Percentiles rank a stretch among this genome's conserved stretches.
These are phyloP conservation scores for Eupelmus urozonus DNA, from an alignment of 2,888 invertebrate genomes.

Conservation along the genomic window DNA sequence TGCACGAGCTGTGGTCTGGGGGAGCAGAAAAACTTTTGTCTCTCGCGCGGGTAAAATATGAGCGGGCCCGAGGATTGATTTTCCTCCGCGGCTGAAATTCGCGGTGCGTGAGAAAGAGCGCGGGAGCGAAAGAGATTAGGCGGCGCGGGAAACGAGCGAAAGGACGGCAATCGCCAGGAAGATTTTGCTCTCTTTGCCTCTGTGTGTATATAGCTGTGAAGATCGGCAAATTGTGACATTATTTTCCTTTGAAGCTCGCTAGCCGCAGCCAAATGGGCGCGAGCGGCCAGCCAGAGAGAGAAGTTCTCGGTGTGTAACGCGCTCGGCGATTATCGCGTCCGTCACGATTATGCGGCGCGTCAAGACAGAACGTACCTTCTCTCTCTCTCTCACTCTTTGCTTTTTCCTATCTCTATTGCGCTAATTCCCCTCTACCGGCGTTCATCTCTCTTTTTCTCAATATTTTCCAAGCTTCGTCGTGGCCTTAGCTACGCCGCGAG, in stretches of 20 bases:
- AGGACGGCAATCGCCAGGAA: background rate
- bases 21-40: slow-evolving; percentile 16
- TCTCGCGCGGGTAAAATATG: slow-evolving; percentile 5
- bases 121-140: background rate
- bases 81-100: background rate
- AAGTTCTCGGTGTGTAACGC: slow-evolving; percentile 53
- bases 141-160: too few species aligned
- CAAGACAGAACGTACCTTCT: slow-evolving; percentile 63
- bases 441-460: slow-evolving; percentile 47
- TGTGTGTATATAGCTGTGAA: background rate
- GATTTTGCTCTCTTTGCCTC: slow-evolving; percentile 21
- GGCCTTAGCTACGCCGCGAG: slow-evolving; percentile 22
- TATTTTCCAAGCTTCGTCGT: slow-evolving; percentile 44
- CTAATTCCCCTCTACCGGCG: slow-evolving; percentile 16
- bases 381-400: slow-evolving; percentile 4
- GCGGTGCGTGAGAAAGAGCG: slow-evolving; percentile 30
- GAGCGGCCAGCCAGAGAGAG: slow-evolving; percentile 56
- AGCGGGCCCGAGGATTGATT: background rate
- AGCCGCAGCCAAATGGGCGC: slow-evolving; percentile 60
- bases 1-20: background rate
- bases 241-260: slow-evolving; percentile 45
- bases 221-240: slow-evolving; percentile 62
- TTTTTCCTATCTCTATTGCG: slow-evolving; percentile 37
- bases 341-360: slow-evolving; percentile 74
- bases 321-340: slow-evolving; percentile 75